These are phyloP conservation scores for Netelia melanura DNA, from an alignment of 2,888 invertebrate species.

Conservation along the genomic window DNA sequence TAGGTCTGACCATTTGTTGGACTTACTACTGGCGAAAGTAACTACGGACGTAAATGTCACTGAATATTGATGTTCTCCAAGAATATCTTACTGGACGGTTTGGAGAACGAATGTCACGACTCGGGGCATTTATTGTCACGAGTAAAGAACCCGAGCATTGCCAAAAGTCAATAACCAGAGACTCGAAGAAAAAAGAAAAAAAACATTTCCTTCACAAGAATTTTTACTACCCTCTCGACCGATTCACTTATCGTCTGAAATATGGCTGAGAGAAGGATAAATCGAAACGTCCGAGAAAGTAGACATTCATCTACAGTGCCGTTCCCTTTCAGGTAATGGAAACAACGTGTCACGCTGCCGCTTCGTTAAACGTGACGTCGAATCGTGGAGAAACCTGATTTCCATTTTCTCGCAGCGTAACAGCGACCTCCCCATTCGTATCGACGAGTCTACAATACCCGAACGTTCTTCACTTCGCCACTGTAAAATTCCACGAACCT, in stretches of 20 bases:
- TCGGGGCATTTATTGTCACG: not conserved
- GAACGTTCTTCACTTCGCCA: not conserved
- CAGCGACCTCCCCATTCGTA: slow-evolving; percentile 11
- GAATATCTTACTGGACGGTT: too few species aligned
- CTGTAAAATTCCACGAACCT: not conserved
- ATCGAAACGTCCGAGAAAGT: not conserved
- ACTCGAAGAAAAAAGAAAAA: too few species aligned
- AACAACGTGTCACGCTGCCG: not conserved
- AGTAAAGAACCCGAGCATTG: not conserved
- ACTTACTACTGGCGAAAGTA: not conserved
- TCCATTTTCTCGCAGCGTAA: slow-evolving; percentile 6
- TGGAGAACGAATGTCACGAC: too few species aligned
- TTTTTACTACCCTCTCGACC: not conserved
- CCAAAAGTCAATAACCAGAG: not conserved
- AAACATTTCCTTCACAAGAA: not conserved
- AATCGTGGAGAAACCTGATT: not conserved
- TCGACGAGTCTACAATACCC: not conserved
- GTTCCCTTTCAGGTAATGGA: not conserved
- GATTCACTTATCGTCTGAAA: not conserved
- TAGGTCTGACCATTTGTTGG: not conserved
- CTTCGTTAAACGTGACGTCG: not conserved
- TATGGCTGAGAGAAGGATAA: not conserved
- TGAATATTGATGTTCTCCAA: not conserved
- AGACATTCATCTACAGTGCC: not conserved
- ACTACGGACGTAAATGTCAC: not conserved